Evolutionary conservation across 2,888 invertebrate species (phyloP), one percentile per base, ranked within the genome.

Genomic region (Fragum whitleyi): DNA sequence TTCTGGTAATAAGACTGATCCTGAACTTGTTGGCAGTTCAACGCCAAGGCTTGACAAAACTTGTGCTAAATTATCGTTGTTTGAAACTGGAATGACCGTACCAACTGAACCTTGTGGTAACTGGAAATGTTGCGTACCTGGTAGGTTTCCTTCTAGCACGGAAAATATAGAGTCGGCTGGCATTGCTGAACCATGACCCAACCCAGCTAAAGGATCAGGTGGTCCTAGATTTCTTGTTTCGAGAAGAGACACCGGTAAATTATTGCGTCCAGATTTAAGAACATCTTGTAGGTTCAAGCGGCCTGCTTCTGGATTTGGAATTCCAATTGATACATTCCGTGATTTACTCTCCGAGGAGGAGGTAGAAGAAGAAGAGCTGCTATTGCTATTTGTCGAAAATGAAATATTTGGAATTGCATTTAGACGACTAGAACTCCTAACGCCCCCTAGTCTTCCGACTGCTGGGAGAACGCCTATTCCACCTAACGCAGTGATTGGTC

Each of bases 341-440:
- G 53, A 55, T n/a, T 59, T 74, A 21, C 68, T 68, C 21, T 55
- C 23, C 28, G 83, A 83, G 7, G 76, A 72, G 3, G 83, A 83
- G 2, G 71, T 76, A 1, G 83, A 83, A 19, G 79, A 79, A 1
- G 83, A 79, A 1, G 83, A 83, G 47, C 73, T 78, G 32, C 79
- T 79, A 47, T 67, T 83, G 39, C 79, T 83, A 36, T 62, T 77
- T 28, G 73, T 55, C 23, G 70, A 74, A 3, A 74, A 77, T 9
- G 81, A 77, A 51, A 81, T 76, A 29, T 76, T 75, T 19, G 74
- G 29, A 9, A 23, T 51, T n/a, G 72, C 57, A 59, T 59, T 76
- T 1, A 69, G 39, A n/a, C 53, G 39, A 11, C 36, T 26, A 9
- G n/a, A 36, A 26, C 36, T 36, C 5, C 28, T 23, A n/a, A 51